These are phyloP conservation scores for Tetropium fuscum DNA, from an alignment of 2,888 invertebrate species.

Conservation along the genomic window DNA sequence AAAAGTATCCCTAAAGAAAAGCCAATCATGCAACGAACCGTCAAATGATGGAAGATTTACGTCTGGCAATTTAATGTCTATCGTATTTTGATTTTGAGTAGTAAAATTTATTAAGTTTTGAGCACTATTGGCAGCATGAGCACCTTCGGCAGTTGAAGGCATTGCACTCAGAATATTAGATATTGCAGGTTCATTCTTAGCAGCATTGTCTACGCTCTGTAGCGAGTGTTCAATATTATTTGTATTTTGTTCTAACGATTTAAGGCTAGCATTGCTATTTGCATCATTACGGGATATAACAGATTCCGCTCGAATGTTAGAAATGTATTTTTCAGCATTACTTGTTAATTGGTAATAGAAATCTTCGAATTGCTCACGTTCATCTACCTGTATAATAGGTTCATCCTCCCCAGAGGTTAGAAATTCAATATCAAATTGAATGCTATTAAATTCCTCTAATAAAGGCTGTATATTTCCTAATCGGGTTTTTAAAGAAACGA, in stretches of 20 bases:
- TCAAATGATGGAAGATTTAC: constrained; percentile 19
- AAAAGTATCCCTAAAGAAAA: constrained; percentile 5
- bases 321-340: not conserved
- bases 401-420: not conserved
- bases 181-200: not conserved
- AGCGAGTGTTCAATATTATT: not conserved
- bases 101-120: not conserved
- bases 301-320: not conserved
- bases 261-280: not conserved
- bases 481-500: not conserved
- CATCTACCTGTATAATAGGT: not conserved
- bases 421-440: constrained; percentile 25
- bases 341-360: not conserved
- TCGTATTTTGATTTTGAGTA: not conserved
- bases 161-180: not conserved
- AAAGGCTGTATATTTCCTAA: constrained; percentile 5
- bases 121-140: not conserved
- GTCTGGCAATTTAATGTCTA: constrained; percentile 9
- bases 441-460: constrained; percentile 15
- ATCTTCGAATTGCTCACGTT: not conserved
- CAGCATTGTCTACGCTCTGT: not conserved
- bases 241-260: too few relatives aligned
- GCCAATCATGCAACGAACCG: constrained; percentile 5
- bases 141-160: not conserved
- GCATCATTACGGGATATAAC: not conserved